Percentiles rank a stretch among this genome's conserved stretches.
phyloP scores from a whole-genome alignment of 1,140 invertebrate genomes.

The Heliconius himera region DNA sequence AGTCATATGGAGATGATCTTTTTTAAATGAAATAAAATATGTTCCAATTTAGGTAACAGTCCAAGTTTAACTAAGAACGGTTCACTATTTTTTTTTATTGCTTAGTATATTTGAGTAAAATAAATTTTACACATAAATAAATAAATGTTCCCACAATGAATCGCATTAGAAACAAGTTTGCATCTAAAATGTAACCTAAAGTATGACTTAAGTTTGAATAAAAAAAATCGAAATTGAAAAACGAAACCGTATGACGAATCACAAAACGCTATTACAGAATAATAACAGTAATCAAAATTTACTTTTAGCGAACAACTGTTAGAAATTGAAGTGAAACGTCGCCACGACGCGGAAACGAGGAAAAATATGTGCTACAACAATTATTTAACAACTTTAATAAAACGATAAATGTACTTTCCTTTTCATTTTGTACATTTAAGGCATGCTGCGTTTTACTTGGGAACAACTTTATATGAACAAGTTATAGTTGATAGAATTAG shows the following conservation, averaged over 20 bases:
- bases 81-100: too few relatives aligned
- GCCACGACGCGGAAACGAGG: constrained; percentile 27
- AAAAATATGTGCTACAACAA: not conserved
- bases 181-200: not conserved
- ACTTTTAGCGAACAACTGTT: constrained; percentile 39
- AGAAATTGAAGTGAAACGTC: constrained; percentile 41
- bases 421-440: not conserved
- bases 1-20: too few relatives aligned
- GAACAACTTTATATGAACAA: not conserved
- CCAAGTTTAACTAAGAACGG: too few relatives aligned
- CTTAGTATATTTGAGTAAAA: too few relatives aligned
- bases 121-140: too few relatives aligned
- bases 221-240: not conserved
- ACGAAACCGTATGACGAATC: constrained; percentile 9
- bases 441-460: constrained; percentile 11
- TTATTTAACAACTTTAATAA: constrained; percentile 13
- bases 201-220: not conserved
- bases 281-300: constrained; percentile 39
- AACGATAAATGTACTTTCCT: constrained; percentile 2
- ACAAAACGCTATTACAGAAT: constrained; percentile 26
- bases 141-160: too few relatives aligned
- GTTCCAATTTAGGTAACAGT: too few relatives aligned
- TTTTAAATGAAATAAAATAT: too few relatives aligned
- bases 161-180: not conserved
- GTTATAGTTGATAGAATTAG: not conserved